Evolutionary conservation across 2,888 invertebrate genomes (phyloP).

Genomic region (Chrysomela aeneicollis): DNA sequence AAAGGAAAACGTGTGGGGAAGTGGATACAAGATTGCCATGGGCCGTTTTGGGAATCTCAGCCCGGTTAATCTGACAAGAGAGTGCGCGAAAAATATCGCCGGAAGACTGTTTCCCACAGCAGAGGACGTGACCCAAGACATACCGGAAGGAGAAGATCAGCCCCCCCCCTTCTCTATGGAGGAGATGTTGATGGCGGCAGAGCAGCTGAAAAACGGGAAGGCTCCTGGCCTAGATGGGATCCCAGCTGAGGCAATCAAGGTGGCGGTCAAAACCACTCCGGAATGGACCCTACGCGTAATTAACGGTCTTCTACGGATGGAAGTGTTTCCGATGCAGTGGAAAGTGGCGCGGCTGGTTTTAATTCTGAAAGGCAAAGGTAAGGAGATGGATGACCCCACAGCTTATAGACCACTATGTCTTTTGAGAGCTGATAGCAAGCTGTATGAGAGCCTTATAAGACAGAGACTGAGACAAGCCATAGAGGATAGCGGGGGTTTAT

Average conservation of each 20-base stretch:
- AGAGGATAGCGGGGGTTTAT: background rate
- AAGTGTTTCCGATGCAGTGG: background rate
- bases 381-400: background rate
- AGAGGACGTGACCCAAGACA: background rate
- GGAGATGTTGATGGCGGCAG: constrained; percentile 22
- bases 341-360: constrained; percentile 10
- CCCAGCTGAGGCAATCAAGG: constrained; percentile 16
- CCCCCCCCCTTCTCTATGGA: constrained; percentile 21
- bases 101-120: background rate
- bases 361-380: background rate
- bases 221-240: constrained; percentile 30
- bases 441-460: background rate
- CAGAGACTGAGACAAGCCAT: background rate
- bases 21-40: background rate
- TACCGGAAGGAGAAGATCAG: no score
- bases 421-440: background rate
- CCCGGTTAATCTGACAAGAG: background rate
- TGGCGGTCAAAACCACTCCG: background rate
- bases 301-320: constrained; percentile 5
- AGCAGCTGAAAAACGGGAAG: constrained; percentile 25
- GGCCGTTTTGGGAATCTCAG: background rate
- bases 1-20: background rate
- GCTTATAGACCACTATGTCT: background rate
- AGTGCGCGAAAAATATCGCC: background rate
- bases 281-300: background rate